phyloP scores from a whole-genome alignment of 2,888 invertebrate genomes.

The Polyommatus icarus region DNA sequence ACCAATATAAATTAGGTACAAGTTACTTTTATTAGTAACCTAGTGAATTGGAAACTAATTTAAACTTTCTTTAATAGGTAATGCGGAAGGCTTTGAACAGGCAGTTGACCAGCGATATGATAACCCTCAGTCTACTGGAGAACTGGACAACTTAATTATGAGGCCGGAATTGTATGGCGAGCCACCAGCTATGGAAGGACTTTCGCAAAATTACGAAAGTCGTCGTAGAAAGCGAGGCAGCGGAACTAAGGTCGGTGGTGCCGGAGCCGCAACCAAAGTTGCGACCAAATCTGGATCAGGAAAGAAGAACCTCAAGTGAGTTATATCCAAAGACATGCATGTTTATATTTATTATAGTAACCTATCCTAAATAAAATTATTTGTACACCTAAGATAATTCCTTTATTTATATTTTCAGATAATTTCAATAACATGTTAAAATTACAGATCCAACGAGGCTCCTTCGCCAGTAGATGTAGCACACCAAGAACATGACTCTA shows the following conservation, averaged over 20 bases:
- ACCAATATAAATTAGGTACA: neutral
- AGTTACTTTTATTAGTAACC: no score
- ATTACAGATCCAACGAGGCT: constrained; percentile 60
- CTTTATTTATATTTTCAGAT: neutral
- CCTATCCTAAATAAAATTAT: neutral
- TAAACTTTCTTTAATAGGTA: constrained; percentile 51
- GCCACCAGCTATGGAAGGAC: constrained; percentile 75
- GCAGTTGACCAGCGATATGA: constrained; percentile 68
- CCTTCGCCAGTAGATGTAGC: constrained; percentile 61
- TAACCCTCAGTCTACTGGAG: constrained; percentile 62
- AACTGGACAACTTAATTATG: constrained; percentile 82
- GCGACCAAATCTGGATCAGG: constrained; percentile 72
- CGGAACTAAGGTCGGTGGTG: constrained; percentile 72
- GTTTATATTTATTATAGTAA: neutral
- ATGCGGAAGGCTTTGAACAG: constrained; percentile 69
- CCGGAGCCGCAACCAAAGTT: constrained; percentile 74
- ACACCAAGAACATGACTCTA: constrained; percentile 60
- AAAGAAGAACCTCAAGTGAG: constrained; percentile 74
- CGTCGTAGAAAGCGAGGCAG: constrained; percentile 72
- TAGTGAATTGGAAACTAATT: neutral
- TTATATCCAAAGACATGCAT: neutral
- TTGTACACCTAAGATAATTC: neutral
- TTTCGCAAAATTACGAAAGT: constrained; percentile 63
- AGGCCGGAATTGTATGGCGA: constrained; percentile 82
- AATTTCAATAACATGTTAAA: neutral